Conservation (phyloP, 2,797 vertebrate genomes). For the Carcharodon carcharias region DNA sequence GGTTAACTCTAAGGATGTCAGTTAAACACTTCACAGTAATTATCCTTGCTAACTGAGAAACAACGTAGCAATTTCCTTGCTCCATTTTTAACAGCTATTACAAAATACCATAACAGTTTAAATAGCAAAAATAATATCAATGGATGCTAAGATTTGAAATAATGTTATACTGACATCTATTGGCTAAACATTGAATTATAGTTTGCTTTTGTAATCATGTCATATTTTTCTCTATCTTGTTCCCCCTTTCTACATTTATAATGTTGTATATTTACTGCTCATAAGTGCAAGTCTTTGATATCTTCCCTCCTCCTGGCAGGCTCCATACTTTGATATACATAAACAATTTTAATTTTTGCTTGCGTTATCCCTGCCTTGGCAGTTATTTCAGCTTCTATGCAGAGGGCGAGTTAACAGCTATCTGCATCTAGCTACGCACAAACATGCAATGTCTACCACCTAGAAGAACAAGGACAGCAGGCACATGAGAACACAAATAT, state of each 20-base stretch:
- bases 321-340: neutral
- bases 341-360: neutral
- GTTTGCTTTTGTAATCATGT: neutral
- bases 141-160: neutral
- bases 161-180: conserved; percentile 35
- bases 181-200: conserved; percentile 1
- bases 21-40: neutral
- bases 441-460: neutral
- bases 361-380: neutral
- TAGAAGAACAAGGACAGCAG: neutral
- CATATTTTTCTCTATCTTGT: neutral
- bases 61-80: neutral
- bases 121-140: neutral
- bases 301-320: neutral
- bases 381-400: neutral
- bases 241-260: neutral
- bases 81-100: neutral
- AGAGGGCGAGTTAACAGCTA: neutral
- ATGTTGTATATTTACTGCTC: neutral
- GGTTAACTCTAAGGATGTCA: neutral
- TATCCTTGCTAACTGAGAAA: neutral
- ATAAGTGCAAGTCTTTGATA: neutral
- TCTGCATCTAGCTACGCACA: neutral
- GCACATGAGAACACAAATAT: too few relatives aligned
- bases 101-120: neutral